Base-by-base conservation (phyloP, 1,140 invertebrate genomes). In the Caenorhabditis inopinata region DNA sequence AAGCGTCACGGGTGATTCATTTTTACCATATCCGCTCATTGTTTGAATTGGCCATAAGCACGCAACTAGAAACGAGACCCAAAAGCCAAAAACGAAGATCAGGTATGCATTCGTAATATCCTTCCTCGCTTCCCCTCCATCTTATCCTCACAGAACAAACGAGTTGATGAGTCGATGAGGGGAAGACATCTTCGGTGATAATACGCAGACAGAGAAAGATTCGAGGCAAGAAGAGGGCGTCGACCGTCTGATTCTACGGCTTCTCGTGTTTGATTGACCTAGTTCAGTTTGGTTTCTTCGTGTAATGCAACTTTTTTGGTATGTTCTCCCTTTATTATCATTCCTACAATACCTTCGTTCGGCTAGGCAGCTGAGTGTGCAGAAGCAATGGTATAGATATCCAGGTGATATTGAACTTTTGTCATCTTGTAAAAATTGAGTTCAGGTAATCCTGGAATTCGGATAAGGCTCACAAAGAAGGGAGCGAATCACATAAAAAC, bases 401-500 rank as follows among this genome's bases (percentile, higher is more conserved):
- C 58, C 58, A 68, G 58, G 53, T 62, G 23, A 62, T 21, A 53
- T n/a, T n/a, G 16, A 12, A 29, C 23, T 68, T 16, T 38, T 27
- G 0, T 7, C 5, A 16, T 29, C 1, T 32, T 23, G 51, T 14
- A 74, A 27, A 32, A 25, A 18, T 16, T 3, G 5, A 12, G 16
- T 79, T 79, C 38, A 87, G 86, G 86, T 12, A 82, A 88, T 81
- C 87, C 86, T 6, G 86, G 86, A 47, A 76, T 87, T 6, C 88
- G 86, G 68, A 82, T 87, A 12, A 84, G 86, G 18, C 58, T 87
- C 21, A 87, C 86, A 2, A 83, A 85, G 32, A 87, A 88, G 80
- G 86, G 86, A 32, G 85, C 85, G 9, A 87, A 87, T 45, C 87
- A 87, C 74, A 62, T 87, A 16, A 87, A 87, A 74, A 81, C 84